These are phyloP conservation scores for Micromussa lordhowensis DNA, from an alignment of 92 coral and sea anemone genomes.

Conservation along the genomic window DNA sequence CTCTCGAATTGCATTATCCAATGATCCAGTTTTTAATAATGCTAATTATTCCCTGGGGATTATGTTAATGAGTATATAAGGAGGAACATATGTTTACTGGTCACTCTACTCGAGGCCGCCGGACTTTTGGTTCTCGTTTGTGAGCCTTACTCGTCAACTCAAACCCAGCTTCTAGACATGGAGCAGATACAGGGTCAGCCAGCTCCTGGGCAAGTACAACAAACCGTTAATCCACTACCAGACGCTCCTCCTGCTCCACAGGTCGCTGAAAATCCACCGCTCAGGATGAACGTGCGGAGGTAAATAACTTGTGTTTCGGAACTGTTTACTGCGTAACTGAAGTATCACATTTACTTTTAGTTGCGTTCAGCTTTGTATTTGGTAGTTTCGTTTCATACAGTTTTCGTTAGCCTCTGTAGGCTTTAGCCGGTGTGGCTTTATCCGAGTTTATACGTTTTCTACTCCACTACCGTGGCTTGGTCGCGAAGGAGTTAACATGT, in stretches of 20 bases:
- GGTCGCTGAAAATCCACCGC: too few species aligned
- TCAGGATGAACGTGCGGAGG: slow-evolving; percentile 5
- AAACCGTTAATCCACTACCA: too few species aligned
- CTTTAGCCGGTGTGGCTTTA: not conserved
- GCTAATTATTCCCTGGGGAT: too few species aligned
- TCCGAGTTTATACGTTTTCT: slow-evolving; percentile 12
- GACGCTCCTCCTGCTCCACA: too few species aligned
- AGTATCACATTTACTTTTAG: slow-evolving; percentile 6
- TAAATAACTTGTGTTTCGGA: slow-evolving; percentile 4
- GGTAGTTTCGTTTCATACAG: too few species aligned
- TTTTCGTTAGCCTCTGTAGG: not conserved
- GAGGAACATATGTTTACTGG: not conserved
- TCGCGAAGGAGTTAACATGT: slow-evolving; percentile 7
- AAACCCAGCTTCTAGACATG: too few species aligned
- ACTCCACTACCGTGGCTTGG: slow-evolving; percentile 9
- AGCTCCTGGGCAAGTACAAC: slow-evolving; percentile 10
- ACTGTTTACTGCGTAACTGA: slow-evolving; percentile 9
- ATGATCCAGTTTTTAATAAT: too few species aligned
- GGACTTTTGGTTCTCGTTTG: too few species aligned
- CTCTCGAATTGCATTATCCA: too few species aligned
- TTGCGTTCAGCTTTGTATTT: not conserved
- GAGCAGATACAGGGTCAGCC: not conserved
- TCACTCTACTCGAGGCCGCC: slow-evolving; percentile 10
- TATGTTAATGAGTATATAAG: too few species aligned
- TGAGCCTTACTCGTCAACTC: not conserved